Evolutionary conservation across 2,113 vertebrate genomes (phyloP).

Genomic region (Carettochelys insculpta): DNA sequence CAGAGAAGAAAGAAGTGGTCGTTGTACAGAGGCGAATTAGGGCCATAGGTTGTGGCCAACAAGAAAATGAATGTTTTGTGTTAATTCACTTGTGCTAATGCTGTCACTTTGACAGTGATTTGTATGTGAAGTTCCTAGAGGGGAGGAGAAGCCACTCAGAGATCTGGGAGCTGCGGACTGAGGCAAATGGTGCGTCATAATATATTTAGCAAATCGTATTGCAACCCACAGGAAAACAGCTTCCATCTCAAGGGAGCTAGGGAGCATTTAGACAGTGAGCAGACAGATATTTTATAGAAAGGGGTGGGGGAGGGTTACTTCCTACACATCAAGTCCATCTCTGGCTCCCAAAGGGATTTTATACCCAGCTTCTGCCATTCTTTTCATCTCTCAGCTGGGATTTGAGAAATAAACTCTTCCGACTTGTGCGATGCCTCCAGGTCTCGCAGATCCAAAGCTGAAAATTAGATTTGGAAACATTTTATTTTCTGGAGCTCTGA

Average conservation of each 20-base stretch:
- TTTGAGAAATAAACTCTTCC: constrained; percentile 9
- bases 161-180: background rate
- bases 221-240: background rate
- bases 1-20: background rate
- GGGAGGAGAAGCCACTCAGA: background rate
- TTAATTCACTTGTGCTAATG: background rate
- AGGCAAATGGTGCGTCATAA: background rate
- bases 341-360: rapidly evolving
- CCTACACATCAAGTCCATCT: rapidly evolving
- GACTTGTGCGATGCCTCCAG: background rate
- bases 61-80: background rate
- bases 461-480: constrained; percentile 41
- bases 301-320: rapidly evolving
- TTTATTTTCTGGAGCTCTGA: constrained; percentile 29
- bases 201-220: background rate
- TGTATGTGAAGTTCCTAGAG: constrained; percentile 33
- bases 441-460: constrained; percentile 44
- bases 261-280: background rate
- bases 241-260: background rate
- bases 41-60: background rate
- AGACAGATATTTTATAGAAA: rapidly evolving
- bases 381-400: background rate
- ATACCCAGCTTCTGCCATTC: background rate
- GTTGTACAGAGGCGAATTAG: background rate
- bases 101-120: constrained; percentile 38